These are phyloP conservation scores for Sciurus vulgaris DNA, from an alignment of 2,797 vertebrate species.

Conservation along the genomic window DNA sequence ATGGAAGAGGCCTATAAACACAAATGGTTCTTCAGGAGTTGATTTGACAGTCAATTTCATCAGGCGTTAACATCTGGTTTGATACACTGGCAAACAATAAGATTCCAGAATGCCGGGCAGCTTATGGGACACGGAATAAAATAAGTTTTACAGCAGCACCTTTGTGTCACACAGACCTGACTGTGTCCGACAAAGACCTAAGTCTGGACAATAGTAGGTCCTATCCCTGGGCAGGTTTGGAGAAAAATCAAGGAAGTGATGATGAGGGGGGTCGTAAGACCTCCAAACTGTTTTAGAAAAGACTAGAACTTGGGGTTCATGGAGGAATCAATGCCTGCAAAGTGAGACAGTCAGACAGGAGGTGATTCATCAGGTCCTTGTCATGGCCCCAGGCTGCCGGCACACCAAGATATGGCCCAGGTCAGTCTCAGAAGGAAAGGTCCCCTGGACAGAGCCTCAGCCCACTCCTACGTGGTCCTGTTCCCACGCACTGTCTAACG, in stretches of 20 bases:
- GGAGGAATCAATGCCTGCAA: neutral
- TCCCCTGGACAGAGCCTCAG: accelerated
- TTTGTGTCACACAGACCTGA: too few species aligned
- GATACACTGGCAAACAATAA: neutral
- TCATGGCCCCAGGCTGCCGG: accelerated
- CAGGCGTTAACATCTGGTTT: neutral
- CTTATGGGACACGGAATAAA: neutral
- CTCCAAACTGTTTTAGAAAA: neutral
- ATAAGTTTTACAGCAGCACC: too few species aligned
- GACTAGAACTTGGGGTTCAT: neutral
- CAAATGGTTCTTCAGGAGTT: neutral
- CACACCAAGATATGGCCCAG: too few species aligned
- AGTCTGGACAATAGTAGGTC: neutral
- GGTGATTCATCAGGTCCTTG: accelerated
- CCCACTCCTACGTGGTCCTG: neutral
- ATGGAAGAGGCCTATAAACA: neutral
- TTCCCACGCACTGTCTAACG: neutral
- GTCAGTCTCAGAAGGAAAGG: neutral
- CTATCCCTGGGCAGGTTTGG: accelerated
- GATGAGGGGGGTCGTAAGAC: neutral
- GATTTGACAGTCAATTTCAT: neutral
- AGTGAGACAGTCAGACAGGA: neutral
- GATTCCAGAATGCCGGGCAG: neutral
- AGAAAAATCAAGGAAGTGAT: neutral
- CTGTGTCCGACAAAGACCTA: neutral